Evolutionary conservation across 2,888 invertebrate species (phyloP), one percentile per base, ranked within the genome.

Genomic region (Drosophila demipolita): DNA sequence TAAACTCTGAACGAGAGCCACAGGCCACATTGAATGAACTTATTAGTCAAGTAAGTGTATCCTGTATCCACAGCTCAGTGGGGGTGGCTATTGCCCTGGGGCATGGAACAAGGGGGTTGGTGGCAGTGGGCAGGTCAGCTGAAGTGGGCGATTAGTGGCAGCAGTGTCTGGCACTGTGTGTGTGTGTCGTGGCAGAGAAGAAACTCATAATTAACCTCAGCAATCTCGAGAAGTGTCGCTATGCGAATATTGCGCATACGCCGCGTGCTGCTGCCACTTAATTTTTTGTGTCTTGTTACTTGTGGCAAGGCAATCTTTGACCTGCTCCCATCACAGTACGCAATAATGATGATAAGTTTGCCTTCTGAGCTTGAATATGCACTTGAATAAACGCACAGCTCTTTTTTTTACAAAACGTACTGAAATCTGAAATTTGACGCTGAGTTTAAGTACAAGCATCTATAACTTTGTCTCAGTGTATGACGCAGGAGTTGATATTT

Each of bases 191-290:
- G 36, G 20, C 53, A 12, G 42, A n/a, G 32, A 42, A 38, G 36
- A 33, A n/a, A 45, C 62, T 67, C 67, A 75, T 78, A 78, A 78
- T 78, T 78, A 75, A 72, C 80, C 72, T 38, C 12, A n/a, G 65
- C 80, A 78, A 80, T 80, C 80, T 75, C 66, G 38, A 29, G 55
- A 45, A 75, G 66, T 63, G 76, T 67, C 59, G 72, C 50, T 59
- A 12, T 23, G 78, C 76, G 67, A 75, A 71, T 57, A 57, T 80
- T 66, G 77, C 76, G 81, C 65, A 80, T 80, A 80, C 78, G 80
- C 65, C 76, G 71, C 71, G 62, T 75, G 76, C 53, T 50, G 67
- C 60, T 61, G 65, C 32, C 71, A 58, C 35, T 71, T 67, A 60
- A 35, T 42, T 45, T 45, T 40, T 42, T 57, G 53, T 53, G 20